Evolutionary conservation across 2,888 invertebrate genomes (phyloP).

Genomic region (Lacanobia oleracea): DNA sequence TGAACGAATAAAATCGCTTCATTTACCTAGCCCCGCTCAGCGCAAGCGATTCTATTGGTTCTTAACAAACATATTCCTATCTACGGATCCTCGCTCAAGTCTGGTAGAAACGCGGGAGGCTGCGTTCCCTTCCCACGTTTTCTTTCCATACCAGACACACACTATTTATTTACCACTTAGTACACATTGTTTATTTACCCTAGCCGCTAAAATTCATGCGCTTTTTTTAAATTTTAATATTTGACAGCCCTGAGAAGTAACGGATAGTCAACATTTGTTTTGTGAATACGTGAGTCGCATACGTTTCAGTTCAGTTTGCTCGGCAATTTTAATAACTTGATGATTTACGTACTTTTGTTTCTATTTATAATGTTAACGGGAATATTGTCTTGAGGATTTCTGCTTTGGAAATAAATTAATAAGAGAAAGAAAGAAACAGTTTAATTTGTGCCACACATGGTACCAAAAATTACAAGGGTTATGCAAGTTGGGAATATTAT

Average conservation of each 20-base stretch:
- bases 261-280: slow-evolving; percentile 62
- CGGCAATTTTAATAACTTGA: slow-evolving; percentile 52
- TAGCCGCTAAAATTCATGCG: background rate
- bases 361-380: slow-evolving; percentile 16
- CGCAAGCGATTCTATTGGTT: too few relatives aligned
- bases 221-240: slow-evolving; percentile 11
- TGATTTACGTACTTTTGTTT: slow-evolving; percentile 42
- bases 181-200: background rate
- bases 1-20: too few relatives aligned
- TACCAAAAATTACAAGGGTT: too few relatives aligned
- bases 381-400: slow-evolving; percentile 19
- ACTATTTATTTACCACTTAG: too few relatives aligned
- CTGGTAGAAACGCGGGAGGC: too few relatives aligned
- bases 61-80: too few relatives aligned
- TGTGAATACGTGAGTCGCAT: slow-evolving; percentile 46
- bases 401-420: background rate
- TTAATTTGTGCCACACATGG: too few relatives aligned
- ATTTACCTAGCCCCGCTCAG: too few relatives aligned
- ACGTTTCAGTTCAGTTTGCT: slow-evolving; percentile 54
- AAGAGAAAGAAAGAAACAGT: background rate
- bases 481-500: too few relatives aligned
- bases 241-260: slow-evolving; percentile 51
- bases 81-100: too few relatives aligned
- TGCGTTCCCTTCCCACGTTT: too few relatives aligned
- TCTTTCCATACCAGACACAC: background rate